Evolutionary conservation across 2,113 vertebrate genomes (phyloP).

Genomic region (Osmerus mordax): DNA sequence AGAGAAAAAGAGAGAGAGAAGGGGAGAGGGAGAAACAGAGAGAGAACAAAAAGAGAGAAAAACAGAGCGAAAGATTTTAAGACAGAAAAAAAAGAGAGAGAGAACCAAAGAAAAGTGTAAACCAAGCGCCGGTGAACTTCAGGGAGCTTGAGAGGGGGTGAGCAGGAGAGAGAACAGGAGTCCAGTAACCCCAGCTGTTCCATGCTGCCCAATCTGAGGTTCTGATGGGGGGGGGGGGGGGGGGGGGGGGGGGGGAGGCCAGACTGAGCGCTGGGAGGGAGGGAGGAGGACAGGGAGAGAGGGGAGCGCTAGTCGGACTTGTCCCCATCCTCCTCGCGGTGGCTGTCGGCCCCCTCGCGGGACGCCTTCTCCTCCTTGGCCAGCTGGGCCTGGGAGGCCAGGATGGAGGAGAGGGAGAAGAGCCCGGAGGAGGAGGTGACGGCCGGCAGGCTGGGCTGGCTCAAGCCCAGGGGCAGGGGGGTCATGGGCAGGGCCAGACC

Average conservation of each 20-base stretch:
- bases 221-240: no score
- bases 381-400: slow-evolving; percentile 96
- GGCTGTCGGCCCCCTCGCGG: slow-evolving; percentile 84
- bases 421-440: slow-evolving; percentile 90
- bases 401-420: slow-evolving; percentile 87
- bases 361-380: slow-evolving; percentile 94
- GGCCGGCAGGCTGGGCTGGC: slow-evolving; percentile 81
- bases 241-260: no score
- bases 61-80: neutral
- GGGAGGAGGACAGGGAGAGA: neutral
- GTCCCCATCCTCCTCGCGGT: slow-evolving; percentile 91
- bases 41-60: neutral
- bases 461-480: slow-evolving; percentile 89
- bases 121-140: no score
- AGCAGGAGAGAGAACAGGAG: no score
- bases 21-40: slow-evolving; percentile 39
- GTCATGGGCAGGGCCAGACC: slow-evolving; percentile 94
- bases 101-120: no score
- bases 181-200: no score
- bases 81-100: neutral
- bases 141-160: no score
- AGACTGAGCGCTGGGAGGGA: neutral
- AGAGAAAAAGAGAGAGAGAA: slow-evolving; percentile 4
- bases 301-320: slow-evolving; percentile 84
- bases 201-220: no score